These are phyloP conservation scores for Rhadina sibilatrix DNA, from an alignment of 2,113 vertebrate species.

Conservation along the genomic window DNA sequence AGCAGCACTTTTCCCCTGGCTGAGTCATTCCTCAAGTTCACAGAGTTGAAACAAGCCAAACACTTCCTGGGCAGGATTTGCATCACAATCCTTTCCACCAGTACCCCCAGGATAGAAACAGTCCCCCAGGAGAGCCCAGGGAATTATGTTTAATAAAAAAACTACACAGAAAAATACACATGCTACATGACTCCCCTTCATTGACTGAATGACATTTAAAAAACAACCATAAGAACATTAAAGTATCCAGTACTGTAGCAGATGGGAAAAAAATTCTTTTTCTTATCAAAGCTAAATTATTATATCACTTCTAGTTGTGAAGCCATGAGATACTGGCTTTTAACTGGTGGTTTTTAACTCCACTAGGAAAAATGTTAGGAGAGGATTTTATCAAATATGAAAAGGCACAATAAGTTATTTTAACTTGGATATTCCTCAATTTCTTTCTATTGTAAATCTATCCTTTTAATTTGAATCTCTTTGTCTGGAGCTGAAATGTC, in stretches of 20 bases:
- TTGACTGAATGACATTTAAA: background rate
- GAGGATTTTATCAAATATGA: background rate
- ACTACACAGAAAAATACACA: background rate
- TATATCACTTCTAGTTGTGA: background rate
- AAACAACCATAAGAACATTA: background rate
- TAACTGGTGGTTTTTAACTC: background rate
- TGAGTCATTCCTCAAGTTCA: conserved; percentile 5
- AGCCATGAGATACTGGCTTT: background rate
- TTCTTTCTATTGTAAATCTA: background rate
- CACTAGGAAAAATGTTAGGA: background rate
- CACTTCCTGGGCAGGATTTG: background rate
- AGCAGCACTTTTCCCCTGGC: background rate
- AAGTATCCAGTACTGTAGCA: background rate
- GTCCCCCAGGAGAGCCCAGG: background rate
- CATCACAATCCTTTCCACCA: background rate
- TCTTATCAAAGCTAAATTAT: conserved; percentile 2
- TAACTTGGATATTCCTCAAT: background rate
- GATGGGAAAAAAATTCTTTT: background rate
- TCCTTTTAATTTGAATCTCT: background rate
- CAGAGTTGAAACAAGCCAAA: background rate
- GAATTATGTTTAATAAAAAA: background rate
- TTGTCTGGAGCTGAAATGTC: background rate
- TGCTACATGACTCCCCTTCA: background rate
- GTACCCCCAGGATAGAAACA: background rate
- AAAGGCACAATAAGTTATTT: background rate